Percentiles rank a stretch among this genome's conserved stretches.
phyloP scores from a whole-genome alignment of 2,888 invertebrate genomes.

The Oxyteleia sp. region DNA sequence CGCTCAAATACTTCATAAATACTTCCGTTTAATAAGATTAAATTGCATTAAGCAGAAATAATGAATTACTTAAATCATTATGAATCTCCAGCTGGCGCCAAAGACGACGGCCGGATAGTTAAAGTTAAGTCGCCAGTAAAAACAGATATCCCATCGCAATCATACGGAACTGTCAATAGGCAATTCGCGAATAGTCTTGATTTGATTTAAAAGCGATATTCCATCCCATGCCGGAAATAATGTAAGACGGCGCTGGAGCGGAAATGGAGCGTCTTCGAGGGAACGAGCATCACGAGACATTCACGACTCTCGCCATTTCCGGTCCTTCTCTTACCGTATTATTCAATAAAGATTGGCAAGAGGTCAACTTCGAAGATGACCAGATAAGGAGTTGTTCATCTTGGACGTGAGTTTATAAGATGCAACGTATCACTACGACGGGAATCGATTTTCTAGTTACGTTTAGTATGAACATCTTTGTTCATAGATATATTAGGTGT shows the following conservation, averaged over 20 bases:
- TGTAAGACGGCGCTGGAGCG: conserved; percentile 85
- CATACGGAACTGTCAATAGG: conserved; percentile 72
- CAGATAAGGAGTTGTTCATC: conserved; percentile 64
- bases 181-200: conserved; percentile 87
- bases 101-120: conserved; percentile 54
- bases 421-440: not conserved
- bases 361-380: conserved; percentile 72
- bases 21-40: conserved; percentile 24
- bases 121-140: conserved; percentile 79
- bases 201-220: conserved; percentile 87
- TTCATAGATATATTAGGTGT: too few relatives aligned
- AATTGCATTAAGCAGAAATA: conserved; percentile 27
- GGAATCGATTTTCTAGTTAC: not conserved
- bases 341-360: conserved; percentile 71
- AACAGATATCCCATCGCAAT: conserved; percentile 75
- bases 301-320: conserved; percentile 82
- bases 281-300: conserved; percentile 78
- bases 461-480: too few relatives aligned
- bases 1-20: not conserved
- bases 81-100: conserved; percentile 31
- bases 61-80: conserved; percentile 65
- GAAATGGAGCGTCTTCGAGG: conserved; percentile 86
- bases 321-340: conserved; percentile 73
- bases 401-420: conserved; percentile 31
- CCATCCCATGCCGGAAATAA: conserved; percentile 88